These are phyloP conservation scores for Mormyrus proboscirostris DNA, from an alignment of 2,797 vertebrate genomes.

Conservation along the genomic window DNA sequence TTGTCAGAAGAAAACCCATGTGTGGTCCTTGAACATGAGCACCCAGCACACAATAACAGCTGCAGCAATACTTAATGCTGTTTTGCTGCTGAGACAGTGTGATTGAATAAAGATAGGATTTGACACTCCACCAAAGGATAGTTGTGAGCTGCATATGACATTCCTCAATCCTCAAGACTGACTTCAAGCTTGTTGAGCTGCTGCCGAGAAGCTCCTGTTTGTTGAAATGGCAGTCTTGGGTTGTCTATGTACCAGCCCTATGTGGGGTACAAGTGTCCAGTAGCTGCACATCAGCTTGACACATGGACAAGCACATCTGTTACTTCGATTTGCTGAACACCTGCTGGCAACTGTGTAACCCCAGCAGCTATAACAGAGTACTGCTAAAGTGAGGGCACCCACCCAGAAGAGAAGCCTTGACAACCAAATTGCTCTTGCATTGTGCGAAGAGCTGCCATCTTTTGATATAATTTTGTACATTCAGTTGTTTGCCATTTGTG, in stretches of 20 bases:
- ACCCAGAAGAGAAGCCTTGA: neutral
- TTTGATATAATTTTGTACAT: neutral
- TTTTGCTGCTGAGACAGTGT: neutral
- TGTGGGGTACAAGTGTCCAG: neutral
- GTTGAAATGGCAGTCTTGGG: neutral
- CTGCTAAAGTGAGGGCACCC: neutral
- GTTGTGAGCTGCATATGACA: neutral
- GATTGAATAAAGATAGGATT: neutral
- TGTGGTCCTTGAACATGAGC: neutral
- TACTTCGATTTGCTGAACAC: neutral
- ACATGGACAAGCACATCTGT: neutral
- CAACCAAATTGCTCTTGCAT: neutral
- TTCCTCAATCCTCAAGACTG: neutral
- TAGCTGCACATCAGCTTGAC: neutral
- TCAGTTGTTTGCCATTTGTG: neutral
- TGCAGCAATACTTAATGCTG: neutral
- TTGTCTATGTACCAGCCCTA: neutral
- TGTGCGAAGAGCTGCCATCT: neutral
- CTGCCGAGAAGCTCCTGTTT: neutral
- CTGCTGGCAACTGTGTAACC: neutral
- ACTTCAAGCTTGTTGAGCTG: neutral
- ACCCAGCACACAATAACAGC: neutral
- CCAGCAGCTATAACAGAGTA: neutral
- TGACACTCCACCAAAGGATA: neutral
- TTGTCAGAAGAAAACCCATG: neutral